Percentiles rank a stretch among this genome's conserved stretches.
Evolutionary conservation across 2,113 vertebrate genomes (phyloP).

Genomic region (Piprites chloris): DNA sequence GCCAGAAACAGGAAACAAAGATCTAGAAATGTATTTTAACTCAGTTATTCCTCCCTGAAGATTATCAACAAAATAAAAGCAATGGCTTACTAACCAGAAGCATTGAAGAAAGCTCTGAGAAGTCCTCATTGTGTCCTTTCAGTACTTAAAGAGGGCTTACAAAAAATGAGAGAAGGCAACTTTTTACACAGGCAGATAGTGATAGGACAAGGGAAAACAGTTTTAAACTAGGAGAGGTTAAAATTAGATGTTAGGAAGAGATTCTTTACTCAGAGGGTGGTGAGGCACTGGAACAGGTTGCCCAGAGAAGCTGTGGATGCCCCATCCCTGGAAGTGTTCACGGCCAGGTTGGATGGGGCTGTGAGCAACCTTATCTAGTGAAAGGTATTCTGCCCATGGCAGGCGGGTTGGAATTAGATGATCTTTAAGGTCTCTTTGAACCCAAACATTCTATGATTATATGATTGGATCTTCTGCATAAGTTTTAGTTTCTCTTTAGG

Average conservation of each 20-base stretch:
- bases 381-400: background rate
- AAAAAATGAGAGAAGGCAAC: background rate
- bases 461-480: background rate
- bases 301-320: background rate
- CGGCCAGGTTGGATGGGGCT: background rate
- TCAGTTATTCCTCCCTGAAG: background rate
- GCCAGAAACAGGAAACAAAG: conserved; percentile 28
- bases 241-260: background rate
- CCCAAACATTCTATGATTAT: background rate
- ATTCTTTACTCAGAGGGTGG: background rate
- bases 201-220: background rate
- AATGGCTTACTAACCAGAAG: background rate
- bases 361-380: background rate
- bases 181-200: background rate
- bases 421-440: background rate
- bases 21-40: conserved; percentile 15
- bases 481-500: background rate
- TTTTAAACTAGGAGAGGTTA: background rate
- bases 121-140: background rate
- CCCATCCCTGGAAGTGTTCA: background rate
- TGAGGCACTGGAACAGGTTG: background rate
- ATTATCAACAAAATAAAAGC: background rate
- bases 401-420: background rate
- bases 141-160: background rate
- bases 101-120: background rate